Base-by-base conservation (phyloP, 2,888 invertebrate genomes). In the Aporophyla lueneburgensis region DNA sequence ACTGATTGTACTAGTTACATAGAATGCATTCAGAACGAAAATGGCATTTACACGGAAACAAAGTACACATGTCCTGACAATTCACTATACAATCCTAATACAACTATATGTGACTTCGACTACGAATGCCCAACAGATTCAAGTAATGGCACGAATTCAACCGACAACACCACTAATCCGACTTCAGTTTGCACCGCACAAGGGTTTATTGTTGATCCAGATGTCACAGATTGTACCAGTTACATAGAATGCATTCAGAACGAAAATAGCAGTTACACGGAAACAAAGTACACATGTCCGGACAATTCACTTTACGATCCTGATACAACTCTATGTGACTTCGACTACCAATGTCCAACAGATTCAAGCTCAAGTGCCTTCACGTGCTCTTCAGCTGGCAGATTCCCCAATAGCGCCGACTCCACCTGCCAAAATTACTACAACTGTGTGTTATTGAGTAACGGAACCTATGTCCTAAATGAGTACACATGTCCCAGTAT, bases 351-450 rank as follows among this genome's bases (percentile, higher is more conserved):
- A 70, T 85, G 85, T 54, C 43, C 76, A 12, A 51, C 51, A 16
- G 43, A 58, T 49, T 33, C 68, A 51, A 53, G n/a, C 54, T 43
- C 46, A 24, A 46, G 67, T 67, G 71, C 58, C 0, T 85, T 80
- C 43, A 65, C 71, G 1, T 85, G 85, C 27, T 71, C 74, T 21
- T 19, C 71, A 21, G 14, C 27, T 54, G 85, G 85, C 53, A 69
- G 90, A 70, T 91, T 89, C 58, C 86, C 90, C 9, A 91, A 94
- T 80, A 80, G 84, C 10, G 86, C 87, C 5, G 93, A 94, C 71
- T 75, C 89, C 10, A 86, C 86, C 5, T 93, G 93, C 61, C 87
- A 88, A 71, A 87, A 80, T 6, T 94, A 93, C 74, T 89, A 87
- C 72, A 83, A 88, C 19, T 94, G 93, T 73, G 88, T 88, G 21